Evolutionary conservation across 2,888 invertebrate species (phyloP).

Genomic region (Megastigmus dorsalis): DNA sequence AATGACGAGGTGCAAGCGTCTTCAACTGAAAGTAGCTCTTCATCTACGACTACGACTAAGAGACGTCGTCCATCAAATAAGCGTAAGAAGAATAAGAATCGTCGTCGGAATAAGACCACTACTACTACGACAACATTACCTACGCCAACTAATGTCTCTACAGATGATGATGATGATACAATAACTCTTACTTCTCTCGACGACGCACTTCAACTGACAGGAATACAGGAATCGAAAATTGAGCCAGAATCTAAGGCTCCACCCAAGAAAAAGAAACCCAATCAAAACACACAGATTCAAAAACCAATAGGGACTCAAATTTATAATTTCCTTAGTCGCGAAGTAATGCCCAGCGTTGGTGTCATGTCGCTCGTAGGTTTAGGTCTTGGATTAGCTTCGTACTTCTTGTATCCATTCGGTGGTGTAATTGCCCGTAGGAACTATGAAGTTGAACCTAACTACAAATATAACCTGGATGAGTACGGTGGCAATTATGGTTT

Average conservation of each 20-base stretch:
- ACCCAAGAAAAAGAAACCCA: slow-evolving; percentile 75
- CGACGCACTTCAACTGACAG: not conserved
- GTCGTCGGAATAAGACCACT: slow-evolving; percentile 78
- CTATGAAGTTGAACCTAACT: slow-evolving; percentile 77
- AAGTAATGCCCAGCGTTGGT: slow-evolving; percentile 88
- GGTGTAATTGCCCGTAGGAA: slow-evolving; percentile 80
- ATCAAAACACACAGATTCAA: slow-evolving; percentile 64
- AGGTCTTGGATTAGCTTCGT: slow-evolving; percentile 85
- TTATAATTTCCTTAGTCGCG: slow-evolving; percentile 85
- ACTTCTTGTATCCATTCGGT: slow-evolving; percentile 85
- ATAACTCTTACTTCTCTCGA: slow-evolving; percentile 7
- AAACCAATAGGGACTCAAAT: slow-evolving; percentile 84
- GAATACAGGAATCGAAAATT: slow-evolving; percentile 72
- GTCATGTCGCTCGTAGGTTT: slow-evolving; percentile 83
- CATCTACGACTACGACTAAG: slow-evolving; percentile 74
- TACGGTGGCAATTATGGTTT: slow-evolving; percentile 82
- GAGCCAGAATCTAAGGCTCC: slow-evolving; percentile 69
- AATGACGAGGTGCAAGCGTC: slow-evolving; percentile 73
- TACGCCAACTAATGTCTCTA: slow-evolving; percentile 47
- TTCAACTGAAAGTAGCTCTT: slow-evolving; percentile 67
- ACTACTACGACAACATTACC: slow-evolving; percentile 57
- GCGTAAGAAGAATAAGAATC: slow-evolving; percentile 76
- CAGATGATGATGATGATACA: slow-evolving; percentile 41
- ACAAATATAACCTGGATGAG: slow-evolving; percentile 82
- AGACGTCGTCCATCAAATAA: slow-evolving; percentile 75